Evolutionary conservation across 2,888 invertebrate genomes (phyloP).

Genomic region (Eulithis prunata): DNA sequence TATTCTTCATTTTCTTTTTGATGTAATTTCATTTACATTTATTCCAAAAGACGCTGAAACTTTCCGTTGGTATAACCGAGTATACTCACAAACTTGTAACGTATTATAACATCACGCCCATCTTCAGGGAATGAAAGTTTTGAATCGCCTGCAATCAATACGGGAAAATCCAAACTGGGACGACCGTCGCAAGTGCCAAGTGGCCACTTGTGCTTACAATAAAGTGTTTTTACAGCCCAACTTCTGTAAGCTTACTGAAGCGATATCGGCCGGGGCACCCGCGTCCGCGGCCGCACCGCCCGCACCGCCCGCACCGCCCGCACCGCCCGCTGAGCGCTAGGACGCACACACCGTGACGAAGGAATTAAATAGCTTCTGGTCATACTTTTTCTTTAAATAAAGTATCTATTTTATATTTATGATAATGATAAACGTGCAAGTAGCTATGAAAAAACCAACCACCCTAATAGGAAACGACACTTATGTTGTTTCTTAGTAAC

Average conservation of each 20-base stretch:
- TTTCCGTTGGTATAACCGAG: background rate
- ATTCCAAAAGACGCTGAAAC: background rate
- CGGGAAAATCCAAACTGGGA: background rate
- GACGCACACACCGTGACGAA: too few species aligned
- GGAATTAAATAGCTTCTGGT: too few species aligned
- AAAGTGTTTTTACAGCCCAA: slow-evolving; percentile 1
- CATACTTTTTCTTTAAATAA: too few species aligned
- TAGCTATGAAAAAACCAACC: too few species aligned
- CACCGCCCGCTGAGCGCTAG: too few species aligned
- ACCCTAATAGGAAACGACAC: too few species aligned
- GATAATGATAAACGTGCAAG: too few species aligned
- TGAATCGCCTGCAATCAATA: slow-evolving; percentile 6
- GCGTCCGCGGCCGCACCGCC: background rate
- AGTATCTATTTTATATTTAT: too few species aligned
- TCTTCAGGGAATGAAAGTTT: slow-evolving; percentile 2
- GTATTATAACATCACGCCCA: slow-evolving; percentile 1
- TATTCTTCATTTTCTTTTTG: too few species aligned
- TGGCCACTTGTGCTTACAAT: slow-evolving; percentile 18
- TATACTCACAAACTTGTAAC: too few species aligned
- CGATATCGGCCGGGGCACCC: slow-evolving; percentile 4
- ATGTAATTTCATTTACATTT: background rate
- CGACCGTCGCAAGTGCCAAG: slow-evolving; percentile 3
- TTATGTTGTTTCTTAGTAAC: too few species aligned
- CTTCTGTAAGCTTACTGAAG: slow-evolving; percentile 18
- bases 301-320: too few species aligned